Conservation (phyloP, 2,888 invertebrate genomes). For the Drosophila neutralis region DNA sequence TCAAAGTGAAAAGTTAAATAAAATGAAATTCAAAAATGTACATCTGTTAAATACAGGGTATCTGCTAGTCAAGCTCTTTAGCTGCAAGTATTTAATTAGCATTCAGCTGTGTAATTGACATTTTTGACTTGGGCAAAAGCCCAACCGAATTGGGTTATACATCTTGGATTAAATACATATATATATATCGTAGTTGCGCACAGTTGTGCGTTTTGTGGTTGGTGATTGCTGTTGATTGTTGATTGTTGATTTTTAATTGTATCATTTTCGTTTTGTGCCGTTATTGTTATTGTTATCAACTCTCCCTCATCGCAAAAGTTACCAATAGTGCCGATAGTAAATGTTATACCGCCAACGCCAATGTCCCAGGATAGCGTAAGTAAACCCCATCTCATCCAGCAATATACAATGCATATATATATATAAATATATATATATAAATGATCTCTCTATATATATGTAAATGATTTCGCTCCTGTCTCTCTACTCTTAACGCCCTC, state of each 20-base stretch:
- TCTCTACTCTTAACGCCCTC: conserved; percentile 10
- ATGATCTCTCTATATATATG: background rate
- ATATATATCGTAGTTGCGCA: conserved; percentile 25
- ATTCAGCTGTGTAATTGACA: conserved; percentile 19
- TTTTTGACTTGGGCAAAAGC: conserved; percentile 11
- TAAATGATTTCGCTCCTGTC: conserved; percentile 21
- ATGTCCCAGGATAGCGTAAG: conserved; percentile 76
- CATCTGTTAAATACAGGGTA: background rate
- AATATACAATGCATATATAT: background rate
- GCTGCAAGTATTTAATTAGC: background rate
- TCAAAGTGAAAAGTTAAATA: too few relatives aligned
- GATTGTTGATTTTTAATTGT: conserved; percentile 50
- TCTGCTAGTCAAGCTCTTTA: background rate
- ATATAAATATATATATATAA: background rate
- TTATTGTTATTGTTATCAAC: conserved; percentile 52
- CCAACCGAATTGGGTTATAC: background rate
- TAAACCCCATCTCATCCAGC: conserved; percentile 51
- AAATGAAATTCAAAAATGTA: too few relatives aligned
- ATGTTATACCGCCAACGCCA: conserved; percentile 74
- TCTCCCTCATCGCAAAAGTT: conserved; percentile 72
- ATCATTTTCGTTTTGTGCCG: conserved; percentile 58
- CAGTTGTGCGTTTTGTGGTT: conserved; percentile 36
- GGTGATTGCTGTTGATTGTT: conserved; percentile 44
- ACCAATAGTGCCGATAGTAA: conserved; percentile 79
- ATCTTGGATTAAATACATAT: background rate